phyloP scores from a whole-genome alignment of 2,797 vertebrate genomes.

The Parauchenoglanis punctatus region DNA sequence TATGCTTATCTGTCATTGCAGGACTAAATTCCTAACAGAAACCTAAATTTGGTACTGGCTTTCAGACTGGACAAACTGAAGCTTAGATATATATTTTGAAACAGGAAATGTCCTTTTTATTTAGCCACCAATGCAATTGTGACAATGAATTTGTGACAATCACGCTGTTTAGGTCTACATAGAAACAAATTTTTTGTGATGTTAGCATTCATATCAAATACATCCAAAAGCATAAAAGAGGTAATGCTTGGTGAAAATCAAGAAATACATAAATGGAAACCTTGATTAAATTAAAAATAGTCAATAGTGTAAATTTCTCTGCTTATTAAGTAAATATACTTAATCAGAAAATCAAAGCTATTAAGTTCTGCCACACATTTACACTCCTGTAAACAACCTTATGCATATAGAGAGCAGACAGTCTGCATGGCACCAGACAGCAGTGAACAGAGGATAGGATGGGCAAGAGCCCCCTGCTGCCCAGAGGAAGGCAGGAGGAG shows the following conservation, averaged over 20 bases:
- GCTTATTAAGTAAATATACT: not conserved
- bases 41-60: not conserved
- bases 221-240: slow-evolving; percentile 8
- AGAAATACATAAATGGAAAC: not conserved
- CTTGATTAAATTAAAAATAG: not conserved
- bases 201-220: not conserved
- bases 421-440: slow-evolving; percentile 64
- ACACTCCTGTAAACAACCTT: slow-evolving; percentile 29
- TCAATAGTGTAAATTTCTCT: not conserved
- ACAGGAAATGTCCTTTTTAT: not conserved
- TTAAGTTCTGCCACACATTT: not conserved
- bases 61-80: not conserved
- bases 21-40: too few relatives aligned
- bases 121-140: not conserved
- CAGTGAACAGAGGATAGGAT: slow-evolving; percentile 76
- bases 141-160: not conserved
- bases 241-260: too few relatives aligned
- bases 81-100: slow-evolving; percentile 7
- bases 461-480: slow-evolving; percentile 81
- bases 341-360: not conserved
- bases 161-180: not conserved
- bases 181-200: not conserved
- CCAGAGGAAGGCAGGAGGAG: slow-evolving; percentile 75
- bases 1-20: not conserved
- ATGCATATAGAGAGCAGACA: slow-evolving; percentile 9